Evolutionary conservation across 2,797 vertebrate genomes (phyloP).

Genomic region (Paedocypris micromegethes): DNA sequence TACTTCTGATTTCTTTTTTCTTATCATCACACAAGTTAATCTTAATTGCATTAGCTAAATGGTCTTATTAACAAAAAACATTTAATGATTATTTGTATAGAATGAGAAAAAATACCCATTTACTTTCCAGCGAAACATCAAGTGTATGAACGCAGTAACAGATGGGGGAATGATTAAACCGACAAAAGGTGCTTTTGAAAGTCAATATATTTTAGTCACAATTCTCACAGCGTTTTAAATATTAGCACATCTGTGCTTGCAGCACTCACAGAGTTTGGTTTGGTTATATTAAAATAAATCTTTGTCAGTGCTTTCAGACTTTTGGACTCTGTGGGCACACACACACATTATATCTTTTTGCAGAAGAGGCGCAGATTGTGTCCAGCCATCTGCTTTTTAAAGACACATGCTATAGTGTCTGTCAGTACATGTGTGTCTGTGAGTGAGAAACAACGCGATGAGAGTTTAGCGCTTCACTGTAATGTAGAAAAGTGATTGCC

Average conservation of each 20-base stretch:
- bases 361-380: constrained; percentile 44
- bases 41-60: too few species aligned
- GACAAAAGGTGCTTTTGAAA: not conserved
- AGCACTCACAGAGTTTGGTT: too few species aligned
- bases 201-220: not conserved
- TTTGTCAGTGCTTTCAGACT: constrained; percentile 1
- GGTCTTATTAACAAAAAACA: too few species aligned
- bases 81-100: not conserved
- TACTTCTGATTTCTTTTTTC: too few species aligned
- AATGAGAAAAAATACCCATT: not conserved
- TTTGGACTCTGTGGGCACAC: constrained; percentile 1
- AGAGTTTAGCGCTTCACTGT: constrained; percentile 3
- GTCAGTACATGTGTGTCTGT: constrained; percentile 46
- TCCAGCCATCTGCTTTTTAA: constrained; percentile 48
- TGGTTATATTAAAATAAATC: not conserved
- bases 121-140: too few species aligned
- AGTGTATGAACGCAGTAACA: too few species aligned
- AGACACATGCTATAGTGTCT: constrained; percentile 49
- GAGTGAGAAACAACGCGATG: not conserved
- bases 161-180: not conserved
- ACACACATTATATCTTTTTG: constrained; percentile 42
- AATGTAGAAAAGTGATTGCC: constrained; percentile 5
- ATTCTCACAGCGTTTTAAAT: too few species aligned
- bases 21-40: too few species aligned
- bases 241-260: too few species aligned